Evolutionary conservation across 2,113 vertebrate species (phyloP), one percentile per base, ranked within the genome.

Genomic region (Platysteira castanea): DNA sequence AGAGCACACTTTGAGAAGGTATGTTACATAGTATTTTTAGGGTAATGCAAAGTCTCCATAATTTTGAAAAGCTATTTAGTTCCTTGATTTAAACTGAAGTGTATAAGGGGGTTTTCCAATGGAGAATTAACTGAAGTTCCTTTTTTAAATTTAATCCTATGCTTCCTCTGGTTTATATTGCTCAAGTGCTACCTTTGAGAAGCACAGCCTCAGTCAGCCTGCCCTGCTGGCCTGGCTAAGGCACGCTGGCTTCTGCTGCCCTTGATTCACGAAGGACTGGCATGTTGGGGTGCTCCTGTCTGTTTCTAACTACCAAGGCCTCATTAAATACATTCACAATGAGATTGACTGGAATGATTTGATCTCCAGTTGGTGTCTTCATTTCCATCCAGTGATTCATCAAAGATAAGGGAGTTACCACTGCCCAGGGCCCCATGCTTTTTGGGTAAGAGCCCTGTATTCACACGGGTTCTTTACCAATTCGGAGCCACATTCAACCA

Each of bases 41-140:
- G 11, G 6, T 33, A 49, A 57, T 5, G 1, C 28, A 41, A 85
- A n/a, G 4, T 41, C 20, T 54, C n/a, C 1, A 0, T 37, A 82
- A 83, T 27, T 59, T 35, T 61, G 39, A 50, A 70, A 88, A 75
- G 1, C 24, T 33, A 53, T 46, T 78, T 53, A 57, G 11, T 69
- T 77, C 23, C 6, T 37, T 50, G 28, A 57, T 75, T 82, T 78
- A 78, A 82, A 44, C 4, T 4, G 8, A 75, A 61, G 15, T 23
- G 2, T 15, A n/a, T 11, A 8, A 44, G 7, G 4, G 6, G 1
- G 3, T 2, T 47, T 89, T 69, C 54, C 9, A 74, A 2, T 11
- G 31, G 22, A 61, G 5, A 74, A 65, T 65, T 10, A 52, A 41
- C 2, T 57, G 31, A 70, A 37, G 12, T 15, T 78, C 10, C 15